These are phyloP conservation scores for Pelusios castaneus DNA, from an alignment of 2,113 vertebrate genomes.

Conservation along the genomic window DNA sequence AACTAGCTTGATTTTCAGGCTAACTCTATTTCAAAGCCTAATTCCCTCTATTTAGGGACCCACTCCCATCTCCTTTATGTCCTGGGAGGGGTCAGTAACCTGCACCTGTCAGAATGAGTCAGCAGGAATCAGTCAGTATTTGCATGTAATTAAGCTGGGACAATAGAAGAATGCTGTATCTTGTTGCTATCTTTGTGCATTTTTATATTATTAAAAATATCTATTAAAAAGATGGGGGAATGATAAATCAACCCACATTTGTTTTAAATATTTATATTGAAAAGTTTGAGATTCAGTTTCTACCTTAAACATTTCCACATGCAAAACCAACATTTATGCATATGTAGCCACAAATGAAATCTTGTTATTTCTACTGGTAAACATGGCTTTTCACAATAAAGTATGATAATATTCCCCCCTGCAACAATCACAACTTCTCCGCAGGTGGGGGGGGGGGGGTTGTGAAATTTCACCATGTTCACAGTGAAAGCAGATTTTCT, in stretches of 20 bases:
- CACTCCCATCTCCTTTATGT: neutral
- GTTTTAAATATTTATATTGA: neutral
- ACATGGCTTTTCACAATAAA: neutral
- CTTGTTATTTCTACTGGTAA: neutral
- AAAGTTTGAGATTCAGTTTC: neutral
- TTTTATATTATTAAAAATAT: neutral
- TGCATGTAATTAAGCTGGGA: neutral
- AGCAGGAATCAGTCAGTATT: neutral
- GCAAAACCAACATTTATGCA: neutral
- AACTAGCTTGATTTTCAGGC: neutral
- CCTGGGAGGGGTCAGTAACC: neutral
- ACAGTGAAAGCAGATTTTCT: neutral
- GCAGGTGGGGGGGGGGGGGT: too few species aligned
- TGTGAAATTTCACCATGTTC: conserved; percentile 1
- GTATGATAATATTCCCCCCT: neutral
- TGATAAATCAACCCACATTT: neutral
- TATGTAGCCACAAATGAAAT: neutral
- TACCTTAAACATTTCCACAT: neutral
- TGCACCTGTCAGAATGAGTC: neutral
- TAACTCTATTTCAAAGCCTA: neutral
- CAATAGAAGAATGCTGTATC: neutral
- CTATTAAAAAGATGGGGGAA: neutral
- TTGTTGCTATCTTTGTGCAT: neutral
- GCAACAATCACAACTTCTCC: neutral
- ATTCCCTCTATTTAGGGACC: neutral